These are phyloP conservation scores for Pristionchus exspectatus DNA, from an alignment of 2,888 invertebrate species.

Conservation along the genomic window DNA sequence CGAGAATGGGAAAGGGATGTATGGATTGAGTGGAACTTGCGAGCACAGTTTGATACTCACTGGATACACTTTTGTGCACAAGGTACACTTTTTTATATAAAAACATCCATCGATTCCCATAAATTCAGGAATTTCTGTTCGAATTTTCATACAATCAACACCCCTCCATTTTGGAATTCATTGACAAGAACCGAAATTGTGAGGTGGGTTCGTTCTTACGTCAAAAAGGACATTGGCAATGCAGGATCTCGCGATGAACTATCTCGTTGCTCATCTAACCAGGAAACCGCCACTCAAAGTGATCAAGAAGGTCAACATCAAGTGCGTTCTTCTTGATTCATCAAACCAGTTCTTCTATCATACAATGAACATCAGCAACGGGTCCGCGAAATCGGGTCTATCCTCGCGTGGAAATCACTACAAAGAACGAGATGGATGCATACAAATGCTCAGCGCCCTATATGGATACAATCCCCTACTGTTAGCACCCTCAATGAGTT, in stretches of 20 bases:
- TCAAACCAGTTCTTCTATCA: background rate
- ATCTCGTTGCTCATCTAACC: slow-evolving; percentile 95
- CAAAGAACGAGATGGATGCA: slow-evolving; percentile 95
- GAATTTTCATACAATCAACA: slow-evolving; percentile 94
- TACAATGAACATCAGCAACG: background rate
- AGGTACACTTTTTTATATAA: background rate
- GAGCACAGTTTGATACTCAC: slow-evolving; percentile 35
- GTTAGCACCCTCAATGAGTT: slow-evolving; percentile 85
- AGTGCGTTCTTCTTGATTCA: slow-evolving; percentile 56
- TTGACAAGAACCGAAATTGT: slow-evolving; percentile 98
- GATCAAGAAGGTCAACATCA: slow-evolving; percentile 71
- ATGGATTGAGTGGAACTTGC: background rate
- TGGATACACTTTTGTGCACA: background rate
- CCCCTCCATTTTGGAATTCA: slow-evolving; percentile 93
- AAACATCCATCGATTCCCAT: background rate
- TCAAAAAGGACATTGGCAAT: background rate
- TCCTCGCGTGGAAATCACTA: background rate
- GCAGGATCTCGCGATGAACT: slow-evolving; percentile 99
- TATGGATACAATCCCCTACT: slow-evolving; percentile 97
- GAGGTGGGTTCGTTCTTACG: slow-evolving; percentile 82
- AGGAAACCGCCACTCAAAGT: slow-evolving; percentile 97
- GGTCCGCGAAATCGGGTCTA: slow-evolving; percentile 21
- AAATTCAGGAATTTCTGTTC: slow-evolving; percentile 89
- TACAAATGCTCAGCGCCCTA: slow-evolving; percentile 91
- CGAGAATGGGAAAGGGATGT: background rate